Evolutionary conservation across 2,797 vertebrate species (phyloP).

Genomic region (Rhinophrynus dorsalis): DNA sequence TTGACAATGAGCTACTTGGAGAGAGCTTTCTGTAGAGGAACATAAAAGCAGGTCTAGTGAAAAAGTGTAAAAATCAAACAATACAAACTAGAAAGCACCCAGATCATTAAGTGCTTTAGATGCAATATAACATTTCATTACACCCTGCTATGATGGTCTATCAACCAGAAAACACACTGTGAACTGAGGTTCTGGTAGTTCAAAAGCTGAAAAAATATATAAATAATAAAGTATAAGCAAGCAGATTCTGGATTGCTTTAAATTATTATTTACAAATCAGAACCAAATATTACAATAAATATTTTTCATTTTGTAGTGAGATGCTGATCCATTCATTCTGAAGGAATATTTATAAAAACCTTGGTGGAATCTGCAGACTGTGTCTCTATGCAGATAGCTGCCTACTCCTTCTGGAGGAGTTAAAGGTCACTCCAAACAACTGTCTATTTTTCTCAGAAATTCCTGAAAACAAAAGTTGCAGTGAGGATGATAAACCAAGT

Average conservation of each 20-base stretch:
- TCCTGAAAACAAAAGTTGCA: neutral
- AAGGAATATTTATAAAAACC: neutral
- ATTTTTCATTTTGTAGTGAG: neutral
- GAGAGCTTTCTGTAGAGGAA: no score
- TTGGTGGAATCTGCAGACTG: neutral
- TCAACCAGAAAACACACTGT: no score
- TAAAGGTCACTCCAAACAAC: constrained; percentile 20
- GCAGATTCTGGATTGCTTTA: neutral
- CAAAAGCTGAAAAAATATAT: no score
- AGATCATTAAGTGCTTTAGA: no score
- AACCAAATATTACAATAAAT: neutral
- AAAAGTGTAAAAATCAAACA: no score
- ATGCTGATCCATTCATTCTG: neutral
- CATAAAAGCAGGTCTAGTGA: no score
- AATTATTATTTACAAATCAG: neutral
- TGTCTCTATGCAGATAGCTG: neutral
- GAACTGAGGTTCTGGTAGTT: no score
- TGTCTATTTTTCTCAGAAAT: neutral
- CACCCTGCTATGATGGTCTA: no score
- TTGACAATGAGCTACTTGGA: no score
- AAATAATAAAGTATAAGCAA: no score
- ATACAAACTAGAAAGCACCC: no score
- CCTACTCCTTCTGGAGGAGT: constrained; percentile 28
- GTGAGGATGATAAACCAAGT: neutral
- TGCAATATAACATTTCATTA: no score